phyloP scores from a whole-genome alignment of 1,140 invertebrate species.

The Bursaphelenchus mucronatus region DNA sequence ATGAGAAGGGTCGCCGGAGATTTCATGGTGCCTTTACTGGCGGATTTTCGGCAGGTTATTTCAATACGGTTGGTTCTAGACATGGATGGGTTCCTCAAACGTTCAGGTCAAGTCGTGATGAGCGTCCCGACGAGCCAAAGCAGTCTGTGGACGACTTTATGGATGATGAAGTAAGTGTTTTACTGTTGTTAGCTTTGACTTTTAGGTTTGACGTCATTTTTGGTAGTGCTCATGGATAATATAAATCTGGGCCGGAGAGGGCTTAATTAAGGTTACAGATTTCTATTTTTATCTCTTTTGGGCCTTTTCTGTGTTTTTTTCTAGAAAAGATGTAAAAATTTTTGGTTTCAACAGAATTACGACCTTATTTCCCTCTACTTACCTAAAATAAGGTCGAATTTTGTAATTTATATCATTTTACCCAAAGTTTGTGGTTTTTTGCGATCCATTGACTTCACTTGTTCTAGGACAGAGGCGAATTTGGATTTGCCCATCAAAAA shows the following conservation, averaged over 20 bases:
- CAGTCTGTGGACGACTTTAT: constrained; percentile 88
- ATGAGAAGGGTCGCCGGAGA: constrained; percentile 79
- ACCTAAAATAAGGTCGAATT: no score
- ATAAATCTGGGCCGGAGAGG: no score
- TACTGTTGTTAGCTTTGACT: not conserved
- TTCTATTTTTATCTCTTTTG: no score
- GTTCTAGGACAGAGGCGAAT: constrained; percentile 76
- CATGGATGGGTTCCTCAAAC: constrained; percentile 88
- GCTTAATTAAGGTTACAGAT: no score
- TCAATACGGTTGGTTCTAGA: constrained; percentile 87
- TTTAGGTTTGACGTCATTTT: no score
- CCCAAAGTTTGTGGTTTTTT: not conserved
- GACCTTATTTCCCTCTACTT: no score
- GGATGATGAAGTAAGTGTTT: constrained; percentile 77
- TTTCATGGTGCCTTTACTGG: constrained; percentile 99
- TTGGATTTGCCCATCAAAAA: constrained; percentile 85
- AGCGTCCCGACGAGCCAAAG: constrained; percentile 64
- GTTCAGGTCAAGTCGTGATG: constrained; percentile 80
- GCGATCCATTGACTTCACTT: constrained; percentile 21
- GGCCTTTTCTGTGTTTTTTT: no score
- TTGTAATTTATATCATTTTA: not conserved
- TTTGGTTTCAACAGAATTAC: no score
- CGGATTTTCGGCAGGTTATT: constrained; percentile 95
- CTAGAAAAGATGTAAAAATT: no score
- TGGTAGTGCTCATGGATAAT: no score